Conservation (phyloP, 30 jellyfish, hydroid and myxozoan genomes). For the Hydra vulgaris region DNA sequence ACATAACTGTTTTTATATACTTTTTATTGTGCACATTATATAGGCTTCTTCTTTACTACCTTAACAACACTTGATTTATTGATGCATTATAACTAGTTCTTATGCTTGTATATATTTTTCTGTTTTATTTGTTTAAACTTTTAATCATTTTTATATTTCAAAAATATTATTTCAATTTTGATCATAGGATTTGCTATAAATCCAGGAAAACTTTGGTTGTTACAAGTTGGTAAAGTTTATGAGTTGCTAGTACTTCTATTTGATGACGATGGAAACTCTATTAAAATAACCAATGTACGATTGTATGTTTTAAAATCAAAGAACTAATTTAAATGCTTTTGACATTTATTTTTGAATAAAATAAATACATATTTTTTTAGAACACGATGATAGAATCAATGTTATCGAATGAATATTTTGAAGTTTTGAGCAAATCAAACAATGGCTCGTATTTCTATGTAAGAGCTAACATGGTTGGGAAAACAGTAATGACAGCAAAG, state of each 20-base stretch:
- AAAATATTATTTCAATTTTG: too few species aligned
- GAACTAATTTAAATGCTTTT: not conserved
- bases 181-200: conserved; percentile 78
- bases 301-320: not conserved
- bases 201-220: conserved; percentile 86
- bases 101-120: too few species aligned
- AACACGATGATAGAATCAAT: conserved; percentile 50
- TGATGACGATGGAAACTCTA: conserved; percentile 61
- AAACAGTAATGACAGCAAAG: conserved; percentile 38
- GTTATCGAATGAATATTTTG: conserved; percentile 46
- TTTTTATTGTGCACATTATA: too few species aligned
- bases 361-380: conserved; percentile 17
- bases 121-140: not conserved
- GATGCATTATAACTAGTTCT: too few species aligned
- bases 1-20: too few species aligned
- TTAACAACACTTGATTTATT: too few species aligned
- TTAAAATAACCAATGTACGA: conserved; percentile 66
- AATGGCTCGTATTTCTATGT: conserved; percentile 57
- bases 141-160: not conserved
- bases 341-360: not conserved
- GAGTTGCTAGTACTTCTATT: conserved; percentile 51
- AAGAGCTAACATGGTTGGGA: conserved; percentile 49
- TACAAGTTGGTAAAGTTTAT: conserved; percentile 66
- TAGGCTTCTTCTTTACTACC: too few species aligned
- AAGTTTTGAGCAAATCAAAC: conserved; percentile 34